Conservation (phyloP, 2,888 invertebrate species). For the Esperia sulphurella region DNA sequence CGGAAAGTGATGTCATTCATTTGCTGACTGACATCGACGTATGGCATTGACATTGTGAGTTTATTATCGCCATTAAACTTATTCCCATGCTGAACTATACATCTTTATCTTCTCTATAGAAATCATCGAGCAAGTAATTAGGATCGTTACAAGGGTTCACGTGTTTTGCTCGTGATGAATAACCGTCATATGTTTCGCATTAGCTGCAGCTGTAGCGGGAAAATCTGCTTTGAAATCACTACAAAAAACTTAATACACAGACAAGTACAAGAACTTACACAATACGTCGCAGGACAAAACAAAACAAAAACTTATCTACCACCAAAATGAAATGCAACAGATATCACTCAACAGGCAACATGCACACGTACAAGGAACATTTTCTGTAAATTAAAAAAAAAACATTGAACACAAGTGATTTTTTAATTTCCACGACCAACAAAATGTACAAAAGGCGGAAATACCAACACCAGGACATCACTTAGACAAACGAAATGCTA, state of each 20-base stretch:
- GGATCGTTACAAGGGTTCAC: slow-evolving; percentile 20
- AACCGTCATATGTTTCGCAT: slow-evolving; percentile 20
- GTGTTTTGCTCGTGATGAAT: slow-evolving; percentile 13
- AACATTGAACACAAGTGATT: slow-evolving; percentile 29
- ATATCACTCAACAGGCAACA: slow-evolving; percentile 67
- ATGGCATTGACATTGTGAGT: slow-evolving; percentile 44
- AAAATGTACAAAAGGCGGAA: slow-evolving; percentile 29
- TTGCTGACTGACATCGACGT: slow-evolving; percentile 12
- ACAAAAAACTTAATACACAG: slow-evolving; percentile 8
- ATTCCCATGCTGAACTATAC: slow-evolving; percentile 35
- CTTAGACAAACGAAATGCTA: slow-evolving; percentile 39
- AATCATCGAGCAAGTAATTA: slow-evolving; percentile 17
- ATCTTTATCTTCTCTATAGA: slow-evolving; percentile 28
- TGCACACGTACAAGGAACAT: slow-evolving; percentile 67
- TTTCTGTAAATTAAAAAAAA: slow-evolving; percentile 21
- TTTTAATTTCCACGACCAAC: slow-evolving; percentile 41
- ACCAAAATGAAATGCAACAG: slow-evolving; percentile 36
- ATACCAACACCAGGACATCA: slow-evolving; percentile 56
- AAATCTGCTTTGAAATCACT: slow-evolving; percentile 10
- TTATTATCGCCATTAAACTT: slow-evolving; percentile 41
- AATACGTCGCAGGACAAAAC: slow-evolving; percentile 18
- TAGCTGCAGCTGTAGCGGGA: slow-evolving; percentile 13
- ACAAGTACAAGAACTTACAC: slow-evolving; percentile 14
- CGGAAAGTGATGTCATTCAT: slow-evolving; percentile 26
- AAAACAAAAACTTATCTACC: slow-evolving; percentile 29